Conservation (phyloP, 2,888 invertebrate species). For the Lamellibrachia columna region DNA sequence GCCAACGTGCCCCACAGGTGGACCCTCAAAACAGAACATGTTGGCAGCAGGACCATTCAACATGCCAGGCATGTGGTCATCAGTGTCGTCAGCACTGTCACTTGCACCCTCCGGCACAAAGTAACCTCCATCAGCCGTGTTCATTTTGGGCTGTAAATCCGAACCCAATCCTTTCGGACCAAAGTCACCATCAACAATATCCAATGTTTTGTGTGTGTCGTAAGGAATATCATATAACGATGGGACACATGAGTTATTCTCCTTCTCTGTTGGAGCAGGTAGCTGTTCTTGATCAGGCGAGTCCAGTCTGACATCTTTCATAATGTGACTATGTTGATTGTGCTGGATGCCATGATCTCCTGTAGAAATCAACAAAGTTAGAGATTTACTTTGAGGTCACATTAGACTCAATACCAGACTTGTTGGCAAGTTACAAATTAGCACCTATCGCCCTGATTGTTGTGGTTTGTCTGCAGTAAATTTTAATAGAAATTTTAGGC, state of each 20-base stretch:
- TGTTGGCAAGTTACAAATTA: no score
- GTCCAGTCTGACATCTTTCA: background rate
- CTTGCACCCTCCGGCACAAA: slow-evolving; percentile 8
- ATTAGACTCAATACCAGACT: background rate
- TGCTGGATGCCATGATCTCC: background rate
- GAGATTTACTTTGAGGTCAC: background rate
- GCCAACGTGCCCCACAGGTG: slow-evolving; percentile 1
- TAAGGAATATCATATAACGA: background rate
- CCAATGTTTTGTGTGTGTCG: background rate
- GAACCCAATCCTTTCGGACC: background rate
- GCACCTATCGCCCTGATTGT: no score
- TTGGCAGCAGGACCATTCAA: background rate
- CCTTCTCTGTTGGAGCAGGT: background rate
- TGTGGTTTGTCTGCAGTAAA: no score
- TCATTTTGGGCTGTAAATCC: background rate
- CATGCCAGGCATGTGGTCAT: background rate
- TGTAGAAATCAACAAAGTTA: background rate
- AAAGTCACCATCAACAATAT: slow-evolving; percentile 16
- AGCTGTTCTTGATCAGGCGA: background rate
- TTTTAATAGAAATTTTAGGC: no score
- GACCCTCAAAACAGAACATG: background rate
- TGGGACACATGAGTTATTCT: background rate
- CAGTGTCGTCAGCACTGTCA: background rate
- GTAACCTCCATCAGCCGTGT: slow-evolving; percentile 17
- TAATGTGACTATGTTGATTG: background rate